These are phyloP conservation scores for Plagodis pulveraria DNA, from an alignment of 2,888 invertebrate species.

Conservation along the genomic window DNA sequence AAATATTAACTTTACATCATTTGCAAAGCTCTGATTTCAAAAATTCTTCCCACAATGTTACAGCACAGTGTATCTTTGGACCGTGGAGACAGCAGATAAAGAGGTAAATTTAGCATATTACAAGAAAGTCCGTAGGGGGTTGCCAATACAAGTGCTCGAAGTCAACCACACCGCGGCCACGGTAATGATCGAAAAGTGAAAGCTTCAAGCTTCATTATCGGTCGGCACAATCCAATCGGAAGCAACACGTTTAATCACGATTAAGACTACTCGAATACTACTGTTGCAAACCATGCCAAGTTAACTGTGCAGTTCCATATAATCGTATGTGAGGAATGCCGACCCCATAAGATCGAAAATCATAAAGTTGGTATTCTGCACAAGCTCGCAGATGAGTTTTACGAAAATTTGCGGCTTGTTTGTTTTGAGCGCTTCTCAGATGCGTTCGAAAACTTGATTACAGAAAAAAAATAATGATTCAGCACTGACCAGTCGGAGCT, in stretches of 20 bases:
- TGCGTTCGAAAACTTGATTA: slow-evolving; percentile 72
- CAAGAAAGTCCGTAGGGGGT: slow-evolving; percentile 49
- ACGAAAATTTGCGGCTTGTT: slow-evolving; percentile 62
- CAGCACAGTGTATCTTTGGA: not conserved
- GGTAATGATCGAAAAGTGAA: slow-evolving; percentile 78
- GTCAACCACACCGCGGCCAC: slow-evolving; percentile 41
- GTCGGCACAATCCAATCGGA: slow-evolving; percentile 61
- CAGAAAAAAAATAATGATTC: slow-evolving; percentile 69
- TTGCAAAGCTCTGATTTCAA: slow-evolving; percentile 11
- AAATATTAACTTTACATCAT: slow-evolving; percentile 34
- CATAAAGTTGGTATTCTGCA: slow-evolving; percentile 36
- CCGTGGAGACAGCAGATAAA: slow-evolving; percentile 11
- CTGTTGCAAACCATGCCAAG: slow-evolving; percentile 44
- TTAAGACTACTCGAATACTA: slow-evolving; percentile 55
- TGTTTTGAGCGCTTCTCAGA: slow-evolving; percentile 70
- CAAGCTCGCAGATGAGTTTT: slow-evolving; percentile 49
- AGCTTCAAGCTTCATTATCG: slow-evolving; percentile 70
- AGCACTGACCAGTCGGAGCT: slow-evolving; percentile 59
- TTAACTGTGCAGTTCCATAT: slow-evolving; percentile 40
- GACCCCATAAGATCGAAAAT: slow-evolving; percentile 34
- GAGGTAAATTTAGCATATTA: slow-evolving; percentile 24
- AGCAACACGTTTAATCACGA: slow-evolving; percentile 70
- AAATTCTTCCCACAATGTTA: slow-evolving; percentile 6
- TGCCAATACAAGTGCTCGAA: slow-evolving; percentile 46
- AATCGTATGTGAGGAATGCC: slow-evolving; percentile 30